phyloP scores from a whole-genome alignment of 2,113 vertebrate genomes.

The Pheucticus melanocephalus region DNA sequence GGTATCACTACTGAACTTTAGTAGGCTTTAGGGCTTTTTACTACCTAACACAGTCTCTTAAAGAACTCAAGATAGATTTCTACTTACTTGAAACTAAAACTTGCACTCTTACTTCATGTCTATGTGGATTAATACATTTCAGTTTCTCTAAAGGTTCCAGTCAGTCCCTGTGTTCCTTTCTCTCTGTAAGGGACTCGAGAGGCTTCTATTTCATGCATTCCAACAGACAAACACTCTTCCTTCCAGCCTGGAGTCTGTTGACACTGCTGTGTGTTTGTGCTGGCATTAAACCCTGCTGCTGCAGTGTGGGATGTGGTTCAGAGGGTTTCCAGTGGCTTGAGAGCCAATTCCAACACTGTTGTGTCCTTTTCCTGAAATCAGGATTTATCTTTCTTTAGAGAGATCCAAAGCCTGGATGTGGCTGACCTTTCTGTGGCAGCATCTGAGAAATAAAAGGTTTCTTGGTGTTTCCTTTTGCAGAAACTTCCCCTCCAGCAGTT shows the following conservation, averaged over 20 bases:
- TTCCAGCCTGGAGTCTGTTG: neutral
- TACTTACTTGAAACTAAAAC: neutral
- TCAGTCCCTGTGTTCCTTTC: neutral
- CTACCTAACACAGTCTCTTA: neutral
- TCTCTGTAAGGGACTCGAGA: neutral
- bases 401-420: neutral
- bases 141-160: neutral
- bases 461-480: neutral
- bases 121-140: neutral
- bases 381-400: neutral
- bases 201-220: neutral
- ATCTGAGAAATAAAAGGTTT: neutral
- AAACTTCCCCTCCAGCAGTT: neutral
- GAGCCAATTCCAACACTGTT: neutral
- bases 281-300: neutral
- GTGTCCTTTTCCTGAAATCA: neutral
- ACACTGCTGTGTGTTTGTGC: neutral
- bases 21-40: neutral
- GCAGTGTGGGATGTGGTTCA: neutral
- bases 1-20: neutral
- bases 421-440: neutral
- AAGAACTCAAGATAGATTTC: neutral
- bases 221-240: neutral
- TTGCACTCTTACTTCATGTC: neutral
- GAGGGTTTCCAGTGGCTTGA: neutral